Conservation (phyloP, 1,140 invertebrate species). For the Manduca sexta region DNA sequence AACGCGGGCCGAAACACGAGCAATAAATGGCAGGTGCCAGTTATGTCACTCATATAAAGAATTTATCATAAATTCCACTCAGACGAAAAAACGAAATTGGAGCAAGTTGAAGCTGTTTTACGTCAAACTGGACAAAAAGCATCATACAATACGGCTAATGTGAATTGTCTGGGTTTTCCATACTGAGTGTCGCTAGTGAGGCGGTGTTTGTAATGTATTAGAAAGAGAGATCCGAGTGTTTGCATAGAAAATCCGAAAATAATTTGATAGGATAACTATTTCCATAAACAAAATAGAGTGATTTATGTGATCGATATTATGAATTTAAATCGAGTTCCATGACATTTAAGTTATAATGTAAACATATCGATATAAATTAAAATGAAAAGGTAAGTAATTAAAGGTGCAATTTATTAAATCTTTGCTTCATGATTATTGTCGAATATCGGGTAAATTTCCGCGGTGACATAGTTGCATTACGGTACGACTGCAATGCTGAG, state of each 20-base stretch:
- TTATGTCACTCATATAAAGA: slow-evolving; percentile 59
- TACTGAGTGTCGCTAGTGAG: slow-evolving; percentile 10
- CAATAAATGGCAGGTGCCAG: slow-evolving; percentile 36
- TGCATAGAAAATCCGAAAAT: not conserved
- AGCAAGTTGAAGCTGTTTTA: slow-evolving; percentile 59
- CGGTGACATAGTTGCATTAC: too few species aligned
- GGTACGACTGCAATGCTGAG: too few species aligned
- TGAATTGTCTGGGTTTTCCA: not conserved
- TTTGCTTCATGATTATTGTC: too few species aligned
- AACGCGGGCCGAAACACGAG: slow-evolving; percentile 27
- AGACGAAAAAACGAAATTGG: slow-evolving; percentile 44
- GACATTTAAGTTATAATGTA: too few species aligned
- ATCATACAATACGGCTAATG: slow-evolving; percentile 22
- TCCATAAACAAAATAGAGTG: slow-evolving; percentile 5
- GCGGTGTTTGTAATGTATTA: slow-evolving; percentile 1
- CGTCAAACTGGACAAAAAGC: slow-evolving; percentile 61
- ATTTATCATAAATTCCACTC: slow-evolving; percentile 30
- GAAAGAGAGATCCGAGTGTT: slow-evolving; percentile 30
- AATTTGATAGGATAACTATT: not conserved
- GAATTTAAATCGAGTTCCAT: not conserved
- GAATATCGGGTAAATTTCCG: too few species aligned
- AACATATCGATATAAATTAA: too few species aligned
- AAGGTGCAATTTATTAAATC: too few species aligned
- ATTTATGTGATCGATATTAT: not conserved
- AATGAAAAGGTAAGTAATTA: too few species aligned